Percentiles rank a stretch among this genome's conserved stretches.
These are phyloP conservation scores for Nannospalax galili DNA, from an alignment of 2,113 vertebrate genomes.

Conservation along the genomic window DNA sequence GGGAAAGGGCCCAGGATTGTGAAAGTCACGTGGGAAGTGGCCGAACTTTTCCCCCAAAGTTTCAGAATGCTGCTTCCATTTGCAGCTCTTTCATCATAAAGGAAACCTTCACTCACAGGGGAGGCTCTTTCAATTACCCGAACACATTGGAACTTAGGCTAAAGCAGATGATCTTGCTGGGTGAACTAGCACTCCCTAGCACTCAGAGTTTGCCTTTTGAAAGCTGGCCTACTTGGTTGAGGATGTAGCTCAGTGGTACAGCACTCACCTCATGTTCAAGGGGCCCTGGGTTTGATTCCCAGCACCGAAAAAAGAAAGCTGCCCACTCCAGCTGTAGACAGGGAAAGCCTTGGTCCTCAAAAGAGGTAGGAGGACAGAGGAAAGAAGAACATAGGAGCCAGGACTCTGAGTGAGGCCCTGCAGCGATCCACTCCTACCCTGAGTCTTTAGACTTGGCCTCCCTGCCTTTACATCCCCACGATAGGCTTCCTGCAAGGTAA, in stretches of 20 bases:
- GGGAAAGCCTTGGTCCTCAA: not conserved
- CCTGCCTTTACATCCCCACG: not conserved
- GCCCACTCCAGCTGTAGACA: not conserved
- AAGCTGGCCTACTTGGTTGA: not conserved
- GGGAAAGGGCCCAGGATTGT: rapidly evolving
- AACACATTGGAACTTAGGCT: not conserved
- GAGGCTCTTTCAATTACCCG: not conserved
- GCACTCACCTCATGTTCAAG: not conserved
- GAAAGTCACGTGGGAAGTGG: not conserved
- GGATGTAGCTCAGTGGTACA: not conserved
- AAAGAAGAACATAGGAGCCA: not conserved
- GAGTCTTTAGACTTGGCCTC: not conserved
- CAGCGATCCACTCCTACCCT: not conserved
- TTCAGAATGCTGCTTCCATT: not conserved
- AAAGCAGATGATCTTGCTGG: not conserved
- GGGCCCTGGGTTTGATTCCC: not conserved
- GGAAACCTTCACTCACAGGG: not conserved
- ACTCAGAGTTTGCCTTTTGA: not conserved
- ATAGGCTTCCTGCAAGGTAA: not conserved
- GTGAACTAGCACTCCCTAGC: not conserved
- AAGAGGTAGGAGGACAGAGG: not conserved
- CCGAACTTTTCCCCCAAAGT: not conserved
- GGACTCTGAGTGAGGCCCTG: not conserved
- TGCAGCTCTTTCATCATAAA: not conserved
- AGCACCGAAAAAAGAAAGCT: not conserved